Evolutionary conservation across 2,797 vertebrate species (phyloP).

Genomic region (Diplodus puntazzo): DNA sequence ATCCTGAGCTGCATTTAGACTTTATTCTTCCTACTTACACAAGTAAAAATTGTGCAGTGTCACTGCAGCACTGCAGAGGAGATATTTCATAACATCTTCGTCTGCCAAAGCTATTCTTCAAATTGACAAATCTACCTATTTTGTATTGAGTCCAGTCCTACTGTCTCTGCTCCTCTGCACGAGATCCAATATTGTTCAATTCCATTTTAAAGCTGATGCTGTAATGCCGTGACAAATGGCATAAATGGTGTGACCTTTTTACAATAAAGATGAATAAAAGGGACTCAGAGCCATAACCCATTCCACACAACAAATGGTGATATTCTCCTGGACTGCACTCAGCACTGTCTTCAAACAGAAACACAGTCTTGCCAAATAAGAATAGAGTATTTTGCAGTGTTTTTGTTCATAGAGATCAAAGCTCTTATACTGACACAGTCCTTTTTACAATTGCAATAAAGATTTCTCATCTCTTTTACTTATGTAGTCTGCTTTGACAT

Average conservation of each 20-base stretch:
- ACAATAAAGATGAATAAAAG: constrained; percentile 1
- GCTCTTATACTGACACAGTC: background rate
- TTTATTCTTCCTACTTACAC: background rate
- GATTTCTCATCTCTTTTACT: background rate
- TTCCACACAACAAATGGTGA: background rate
- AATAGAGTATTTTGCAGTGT: background rate
- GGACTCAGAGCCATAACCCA: constrained; percentile 5
- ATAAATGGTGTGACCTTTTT: constrained; percentile 18
- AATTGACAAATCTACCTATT: constrained; percentile 53
- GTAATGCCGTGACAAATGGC: constrained; percentile 41
- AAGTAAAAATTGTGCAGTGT: constrained; percentile 12
- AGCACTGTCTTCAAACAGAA: background rate
- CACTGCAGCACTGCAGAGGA: constrained; percentile 25
- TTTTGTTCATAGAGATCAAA: background rate
- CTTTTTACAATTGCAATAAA: background rate
- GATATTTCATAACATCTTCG: constrained; percentile 36
- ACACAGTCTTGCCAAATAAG: background rate
- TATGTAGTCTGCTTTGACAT: background rate
- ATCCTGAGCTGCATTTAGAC: background rate
- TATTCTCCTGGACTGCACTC: background rate
- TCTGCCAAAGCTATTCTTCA: constrained; percentile 42
- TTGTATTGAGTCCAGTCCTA: background rate
- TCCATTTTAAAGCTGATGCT: constrained; percentile 24
- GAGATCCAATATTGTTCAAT: constrained; percentile 19
- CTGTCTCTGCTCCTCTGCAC: constrained; percentile 21